A percentile compares a stretch with the other conserved stretches of the same genome.
Conservation (phyloP, 2,888 invertebrate genomes). For the Phengaris alcon region DNA sequence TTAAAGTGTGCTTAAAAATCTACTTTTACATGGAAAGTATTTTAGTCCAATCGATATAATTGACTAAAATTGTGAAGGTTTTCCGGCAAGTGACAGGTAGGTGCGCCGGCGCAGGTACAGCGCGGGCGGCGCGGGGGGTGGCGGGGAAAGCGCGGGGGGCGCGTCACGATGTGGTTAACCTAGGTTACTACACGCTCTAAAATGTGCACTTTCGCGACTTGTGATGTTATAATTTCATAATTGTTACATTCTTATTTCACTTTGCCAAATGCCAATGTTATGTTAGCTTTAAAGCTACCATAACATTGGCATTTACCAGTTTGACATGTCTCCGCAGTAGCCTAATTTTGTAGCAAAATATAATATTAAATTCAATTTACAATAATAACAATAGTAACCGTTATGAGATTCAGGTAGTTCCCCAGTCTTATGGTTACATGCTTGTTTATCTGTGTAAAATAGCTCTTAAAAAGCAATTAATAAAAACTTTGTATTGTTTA, state of each 20-base stretch:
- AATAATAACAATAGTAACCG: too few species aligned
- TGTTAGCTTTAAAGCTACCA: background rate
- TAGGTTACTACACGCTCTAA: slow-evolving; percentile 57
- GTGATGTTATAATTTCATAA: slow-evolving; percentile 26
- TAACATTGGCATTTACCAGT: too few species aligned
- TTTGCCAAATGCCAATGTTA: background rate
- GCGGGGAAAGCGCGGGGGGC: slow-evolving; percentile 41
- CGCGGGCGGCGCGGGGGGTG: slow-evolving; percentile 40
- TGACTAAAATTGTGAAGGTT: slow-evolving; percentile 47
- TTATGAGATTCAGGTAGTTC: too few species aligned
- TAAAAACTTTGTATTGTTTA: background rate
- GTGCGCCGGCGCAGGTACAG: slow-evolving; percentile 39
- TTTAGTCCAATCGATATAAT: slow-evolving; percentile 41
- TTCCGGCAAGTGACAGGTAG: slow-evolving; percentile 43
- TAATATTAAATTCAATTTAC: too few species aligned
- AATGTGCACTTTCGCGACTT: slow-evolving; percentile 51
- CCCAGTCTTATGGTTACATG: too few species aligned
- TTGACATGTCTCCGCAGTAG: background rate
- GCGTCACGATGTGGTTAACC: slow-evolving; percentile 71
- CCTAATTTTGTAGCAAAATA: too few species aligned
- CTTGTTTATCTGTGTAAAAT: too few species aligned
- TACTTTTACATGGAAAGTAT: slow-evolving; percentile 28
- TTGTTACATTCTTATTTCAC: slow-evolving; percentile 24
- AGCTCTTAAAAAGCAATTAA: background rate
- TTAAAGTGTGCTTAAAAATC: background rate